Conservation (phyloP, 2,888 invertebrate genomes). For the Spodoptera littoralis region DNA sequence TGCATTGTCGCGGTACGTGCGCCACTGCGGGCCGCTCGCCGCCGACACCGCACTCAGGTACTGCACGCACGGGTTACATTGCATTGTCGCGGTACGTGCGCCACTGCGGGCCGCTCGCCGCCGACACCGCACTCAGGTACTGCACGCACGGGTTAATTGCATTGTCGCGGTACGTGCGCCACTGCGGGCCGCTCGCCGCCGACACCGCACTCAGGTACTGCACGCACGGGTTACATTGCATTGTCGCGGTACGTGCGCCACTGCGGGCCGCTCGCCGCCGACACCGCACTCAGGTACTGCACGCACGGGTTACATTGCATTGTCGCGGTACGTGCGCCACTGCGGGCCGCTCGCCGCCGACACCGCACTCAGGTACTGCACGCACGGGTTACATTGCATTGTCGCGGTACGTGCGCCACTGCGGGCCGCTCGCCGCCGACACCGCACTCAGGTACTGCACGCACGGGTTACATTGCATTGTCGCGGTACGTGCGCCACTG, state of each 20-base stretch:
- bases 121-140: no score
- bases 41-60: no score
- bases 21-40: conserved; percentile 67
- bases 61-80: no score
- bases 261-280: conserved; percentile 65
- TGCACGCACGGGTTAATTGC: no score
- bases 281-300: no score
- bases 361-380: no score
- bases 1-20: conserved; percentile 91
- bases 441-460: no score
- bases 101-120: conserved; percentile 67
- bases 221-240: no score
- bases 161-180: conserved; percentile 89
- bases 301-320: no score
- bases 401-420: conserved; percentile 89
- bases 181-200: conserved; percentile 66
- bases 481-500: conserved; percentile 88
- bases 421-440: conserved; percentile 65
- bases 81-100: conserved; percentile 90
- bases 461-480: no score
- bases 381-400: no score
- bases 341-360: conserved; percentile 65
- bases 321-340: conserved; percentile 89
- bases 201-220: no score
- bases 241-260: conserved; percentile 89